Percentiles rank a stretch among this genome's conserved stretches.
Evolutionary conservation across 2,888 invertebrate species (phyloP).

Genomic region (Sphaerophoria taeniata): DNA sequence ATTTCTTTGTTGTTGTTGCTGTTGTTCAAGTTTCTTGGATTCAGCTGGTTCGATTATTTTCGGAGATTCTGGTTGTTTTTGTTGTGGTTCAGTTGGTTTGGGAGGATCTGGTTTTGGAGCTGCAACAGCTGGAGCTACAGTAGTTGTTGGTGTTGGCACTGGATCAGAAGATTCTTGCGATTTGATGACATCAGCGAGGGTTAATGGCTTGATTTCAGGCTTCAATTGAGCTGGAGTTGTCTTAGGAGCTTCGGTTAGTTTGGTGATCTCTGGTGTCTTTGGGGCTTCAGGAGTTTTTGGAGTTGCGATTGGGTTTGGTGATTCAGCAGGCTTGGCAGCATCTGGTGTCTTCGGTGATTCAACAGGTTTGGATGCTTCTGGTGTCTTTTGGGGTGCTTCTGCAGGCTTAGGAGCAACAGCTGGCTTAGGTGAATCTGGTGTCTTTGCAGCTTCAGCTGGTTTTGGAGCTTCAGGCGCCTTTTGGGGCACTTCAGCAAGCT

Average conservation of each 20-base stretch:
- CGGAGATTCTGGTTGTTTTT: conserved; percentile 51
- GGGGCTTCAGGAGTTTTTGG: conserved; percentile 16
- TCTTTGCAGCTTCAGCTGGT: conserved; percentile 20
- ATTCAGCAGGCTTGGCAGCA: conserved; percentile 3
- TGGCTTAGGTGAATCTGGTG: not conserved
- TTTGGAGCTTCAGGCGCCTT: conserved; percentile 74
- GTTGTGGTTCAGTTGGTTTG: conserved; percentile 32
- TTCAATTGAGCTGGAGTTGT: conserved; percentile 56
- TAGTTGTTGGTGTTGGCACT: conserved; percentile 40
- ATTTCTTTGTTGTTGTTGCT: conserved; percentile 55
- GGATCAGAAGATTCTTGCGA: conserved; percentile 51
- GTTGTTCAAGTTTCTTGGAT: conserved; percentile 59
- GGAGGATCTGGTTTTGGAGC: conserved; percentile 25
- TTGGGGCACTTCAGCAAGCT: conserved; percentile 85
- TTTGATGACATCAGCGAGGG: conserved; percentile 60
- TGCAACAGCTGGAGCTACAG: conserved; percentile 9
- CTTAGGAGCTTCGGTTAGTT: conserved; percentile 84
- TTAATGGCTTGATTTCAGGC: conserved; percentile 62
- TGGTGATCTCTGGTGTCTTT: not conserved
- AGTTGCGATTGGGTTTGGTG: not conserved
- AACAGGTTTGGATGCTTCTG: conserved; percentile 1
- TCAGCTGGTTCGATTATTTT: conserved; percentile 61
- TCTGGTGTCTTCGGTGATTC: conserved; percentile 10
- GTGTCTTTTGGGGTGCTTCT: not conserved
- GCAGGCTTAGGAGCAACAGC: conserved; percentile 85